Evolutionary conservation across 2,888 invertebrate species (phyloP).

Genomic region (Amphipyra tragopoginis): DNA sequence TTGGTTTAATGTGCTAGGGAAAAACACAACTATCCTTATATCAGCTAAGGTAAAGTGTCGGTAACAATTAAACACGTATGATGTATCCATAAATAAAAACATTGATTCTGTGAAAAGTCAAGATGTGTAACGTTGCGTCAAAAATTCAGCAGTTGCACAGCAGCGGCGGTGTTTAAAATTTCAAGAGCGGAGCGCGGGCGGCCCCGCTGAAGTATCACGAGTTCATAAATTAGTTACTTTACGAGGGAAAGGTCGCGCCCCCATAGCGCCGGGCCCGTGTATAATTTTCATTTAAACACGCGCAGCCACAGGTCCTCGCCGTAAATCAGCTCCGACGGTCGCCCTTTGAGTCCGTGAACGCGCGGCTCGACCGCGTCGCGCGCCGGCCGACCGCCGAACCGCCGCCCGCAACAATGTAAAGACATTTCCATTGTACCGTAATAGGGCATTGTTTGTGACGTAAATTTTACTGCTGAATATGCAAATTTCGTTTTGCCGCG

Average conservation of each 20-base stretch:
- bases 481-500: conserved; percentile 84
- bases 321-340: conserved; percentile 83
- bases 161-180: conserved; percentile 81
- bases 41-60: neutral
- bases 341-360: conserved; percentile 71
- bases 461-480: conserved; percentile 88
- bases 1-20: neutral
- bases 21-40: neutral
- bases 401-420: conserved; percentile 82
- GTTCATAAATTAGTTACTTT: conserved; percentile 88
- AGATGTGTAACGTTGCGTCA: conserved; percentile 74
- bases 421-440: conserved; percentile 87
- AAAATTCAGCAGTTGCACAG: conserved; percentile 79
- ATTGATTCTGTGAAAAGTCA: conserved; percentile 69
- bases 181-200: conserved; percentile 81
- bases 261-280: conserved; percentile 78
- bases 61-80: conserved; percentile 10
- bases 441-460: conserved; percentile 88
- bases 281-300: conserved; percentile 87
- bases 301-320: conserved; percentile 82
- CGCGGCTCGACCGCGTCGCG: conserved; percentile 53
- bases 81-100: conserved; percentile 55
- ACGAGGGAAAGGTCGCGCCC: conserved; percentile 83
- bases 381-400: conserved; percentile 44
- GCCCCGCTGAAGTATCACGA: conserved; percentile 80